phyloP scores from a whole-genome alignment of 2,888 invertebrate genomes.

The Tridacna gigas region DNA sequence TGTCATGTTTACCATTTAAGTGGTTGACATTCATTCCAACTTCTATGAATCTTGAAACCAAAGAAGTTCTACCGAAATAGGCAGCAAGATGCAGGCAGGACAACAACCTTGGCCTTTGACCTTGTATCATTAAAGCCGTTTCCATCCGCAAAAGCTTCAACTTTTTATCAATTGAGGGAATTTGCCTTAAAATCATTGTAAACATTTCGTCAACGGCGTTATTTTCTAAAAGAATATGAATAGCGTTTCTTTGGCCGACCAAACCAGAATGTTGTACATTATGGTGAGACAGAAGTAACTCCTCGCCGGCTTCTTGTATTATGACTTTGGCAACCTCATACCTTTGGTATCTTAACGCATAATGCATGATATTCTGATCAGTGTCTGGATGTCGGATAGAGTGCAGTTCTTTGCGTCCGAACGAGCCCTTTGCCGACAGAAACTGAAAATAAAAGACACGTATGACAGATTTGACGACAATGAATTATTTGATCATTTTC shows the following conservation, averaged over 20 bases:
- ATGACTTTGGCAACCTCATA: slow-evolving; percentile 39
- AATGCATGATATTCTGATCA: slow-evolving; percentile 52
- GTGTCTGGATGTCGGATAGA: slow-evolving; percentile 21
- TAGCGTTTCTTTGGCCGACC: slow-evolving; percentile 69
- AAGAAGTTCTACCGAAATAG: slow-evolving; percentile 65
- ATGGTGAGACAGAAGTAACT: slow-evolving; percentile 62
- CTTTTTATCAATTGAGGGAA: slow-evolving; percentile 9
- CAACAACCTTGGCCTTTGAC: slow-evolving; percentile 79
- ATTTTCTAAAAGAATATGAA: slow-evolving; percentile 76
- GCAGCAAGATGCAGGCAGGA: slow-evolving; percentile 75
- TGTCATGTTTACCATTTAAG: slow-evolving; percentile 79
- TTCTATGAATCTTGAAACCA: slow-evolving; percentile 72
- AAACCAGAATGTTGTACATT: slow-evolving; percentile 36
- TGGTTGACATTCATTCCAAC: slow-evolving; percentile 71
- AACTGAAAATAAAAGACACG: not conserved
- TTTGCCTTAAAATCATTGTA: slow-evolving; percentile 38
- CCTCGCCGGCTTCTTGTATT: slow-evolving; percentile 30
- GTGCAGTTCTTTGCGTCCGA: not conserved
- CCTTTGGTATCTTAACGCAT: slow-evolving; percentile 36
- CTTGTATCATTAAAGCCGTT: slow-evolving; percentile 75
- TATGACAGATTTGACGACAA: too few species aligned
- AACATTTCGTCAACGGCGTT: slow-evolving; percentile 66
- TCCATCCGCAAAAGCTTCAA: slow-evolving; percentile 54
- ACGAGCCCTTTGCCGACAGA: not conserved
- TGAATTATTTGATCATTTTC: too few species aligned